Evolutionary conservation across 35 echinoderm and acorn worm species (phyloP).

Genomic region (Nesometra sesokonis): DNA sequence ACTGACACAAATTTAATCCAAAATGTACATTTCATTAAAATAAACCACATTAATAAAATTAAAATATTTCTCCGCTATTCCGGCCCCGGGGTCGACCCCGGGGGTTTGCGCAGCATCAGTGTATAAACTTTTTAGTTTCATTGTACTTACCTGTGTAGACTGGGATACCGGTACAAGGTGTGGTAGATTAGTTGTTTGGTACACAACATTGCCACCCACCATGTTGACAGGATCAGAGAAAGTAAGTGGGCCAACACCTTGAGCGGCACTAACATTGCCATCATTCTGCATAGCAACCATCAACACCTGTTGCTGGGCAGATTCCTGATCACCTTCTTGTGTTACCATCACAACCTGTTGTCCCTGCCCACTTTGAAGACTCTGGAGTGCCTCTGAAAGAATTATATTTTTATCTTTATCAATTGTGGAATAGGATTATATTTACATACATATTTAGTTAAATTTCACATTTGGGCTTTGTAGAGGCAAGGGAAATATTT

Average conservation of each 20-base stretch:
- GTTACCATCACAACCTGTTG: constrained; percentile 92
- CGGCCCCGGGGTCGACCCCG: no score
- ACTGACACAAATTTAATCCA: no score
- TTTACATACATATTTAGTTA: no score
- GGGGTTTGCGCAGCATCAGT: no score
- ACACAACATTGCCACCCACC: constrained; percentile 78
- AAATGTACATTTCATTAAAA: no score
- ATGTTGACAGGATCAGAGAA: constrained; percentile 70
- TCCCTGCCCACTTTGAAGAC: constrained; percentile 42
- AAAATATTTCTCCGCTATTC: no score
- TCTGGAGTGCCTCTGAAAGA: constrained; percentile 16
- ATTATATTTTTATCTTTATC: no score
- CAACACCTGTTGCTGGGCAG: constrained; percentile 66
- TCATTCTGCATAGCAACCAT: constrained; percentile 96
- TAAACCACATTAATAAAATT: no score
- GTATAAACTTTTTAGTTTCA: no score
- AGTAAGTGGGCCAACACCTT: constrained; percentile 42
- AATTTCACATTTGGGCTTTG: no score
- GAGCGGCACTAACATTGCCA: constrained; percentile 31
- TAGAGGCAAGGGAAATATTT: no score
- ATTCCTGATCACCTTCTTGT: constrained; percentile 24
- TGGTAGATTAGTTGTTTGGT: constrained; percentile 56
- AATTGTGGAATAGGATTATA: no score
- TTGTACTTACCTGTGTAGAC: not conserved
- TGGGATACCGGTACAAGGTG: constrained; percentile 80